These are phyloP conservation scores for Threskiornis aethiopicus DNA, from an alignment of 2,797 vertebrate species.

Conservation along the genomic window DNA sequence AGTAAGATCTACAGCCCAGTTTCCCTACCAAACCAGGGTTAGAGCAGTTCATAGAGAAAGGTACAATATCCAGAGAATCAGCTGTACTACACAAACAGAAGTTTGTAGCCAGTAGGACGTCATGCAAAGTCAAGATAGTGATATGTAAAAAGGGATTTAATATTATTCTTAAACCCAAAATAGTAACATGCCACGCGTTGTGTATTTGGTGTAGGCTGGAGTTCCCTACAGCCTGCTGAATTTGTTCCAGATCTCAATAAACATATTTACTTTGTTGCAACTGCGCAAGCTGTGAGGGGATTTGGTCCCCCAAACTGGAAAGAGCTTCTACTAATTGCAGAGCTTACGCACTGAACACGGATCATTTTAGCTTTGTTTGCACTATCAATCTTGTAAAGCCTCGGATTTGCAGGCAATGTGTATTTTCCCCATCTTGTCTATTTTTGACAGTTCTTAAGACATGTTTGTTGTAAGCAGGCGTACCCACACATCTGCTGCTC, in stretches of 20 bases:
- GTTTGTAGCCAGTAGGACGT: not conserved
- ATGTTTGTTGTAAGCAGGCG: not conserved
- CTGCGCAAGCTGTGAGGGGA: not conserved
- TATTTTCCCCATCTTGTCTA: not conserved
- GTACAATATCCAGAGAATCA: not conserved
- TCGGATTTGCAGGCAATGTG: not conserved
- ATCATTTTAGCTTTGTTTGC: not conserved
- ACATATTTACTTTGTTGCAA: not conserved
- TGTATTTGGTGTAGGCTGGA: not conserved
- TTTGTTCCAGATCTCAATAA: not conserved
- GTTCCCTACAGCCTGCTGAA: not conserved
- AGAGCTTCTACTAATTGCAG: not conserved
- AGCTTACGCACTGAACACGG: rapidly evolving
- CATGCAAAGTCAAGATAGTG: not conserved
- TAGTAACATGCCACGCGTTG: not conserved
- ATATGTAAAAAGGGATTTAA: not conserved
- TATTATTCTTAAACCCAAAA: not conserved
- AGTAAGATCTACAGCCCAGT: not conserved
- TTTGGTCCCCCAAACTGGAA: not conserved
- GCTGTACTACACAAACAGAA: not conserved
- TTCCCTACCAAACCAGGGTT: not conserved
- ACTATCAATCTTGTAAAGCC: not conserved
- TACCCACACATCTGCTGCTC: rapidly evolving
- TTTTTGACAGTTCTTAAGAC: not conserved
- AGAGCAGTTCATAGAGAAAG: not conserved